These are phyloP conservation scores for Ellobius talpinus DNA, from an alignment of 2,113 vertebrate species.

Conservation along the genomic window DNA sequence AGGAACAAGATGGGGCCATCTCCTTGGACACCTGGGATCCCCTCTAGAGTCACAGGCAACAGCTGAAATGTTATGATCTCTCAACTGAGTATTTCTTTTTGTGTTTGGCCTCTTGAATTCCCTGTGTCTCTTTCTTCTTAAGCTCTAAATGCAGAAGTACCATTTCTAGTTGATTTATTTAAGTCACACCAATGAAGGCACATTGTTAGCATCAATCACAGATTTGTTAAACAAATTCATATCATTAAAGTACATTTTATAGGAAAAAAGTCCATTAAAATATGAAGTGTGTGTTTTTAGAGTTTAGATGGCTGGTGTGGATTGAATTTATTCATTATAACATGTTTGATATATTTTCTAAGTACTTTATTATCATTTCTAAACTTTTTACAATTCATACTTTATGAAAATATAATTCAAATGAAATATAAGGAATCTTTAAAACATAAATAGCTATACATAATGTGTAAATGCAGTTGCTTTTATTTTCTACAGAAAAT, in stretches of 20 bases:
- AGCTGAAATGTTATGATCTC: neutral
- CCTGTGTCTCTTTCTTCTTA: neutral
- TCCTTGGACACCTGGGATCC: too few species aligned
- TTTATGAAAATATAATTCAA: neutral
- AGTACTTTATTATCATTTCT: neutral
- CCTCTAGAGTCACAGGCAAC: too few species aligned
- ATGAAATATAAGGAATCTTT: neutral
- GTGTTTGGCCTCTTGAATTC: neutral
- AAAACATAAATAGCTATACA: neutral
- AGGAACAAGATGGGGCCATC: too few species aligned
- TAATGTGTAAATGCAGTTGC: neutral
- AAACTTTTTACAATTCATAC: neutral
- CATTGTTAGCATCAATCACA: neutral
- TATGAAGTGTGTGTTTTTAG: neutral
- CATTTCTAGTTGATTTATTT: neutral
- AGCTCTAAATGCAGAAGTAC: neutral
- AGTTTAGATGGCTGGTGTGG: neutral
- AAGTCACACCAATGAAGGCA: neutral
- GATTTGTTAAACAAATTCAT: constrained; percentile 27
- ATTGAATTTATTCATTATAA: neutral
- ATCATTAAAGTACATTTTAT: neutral
- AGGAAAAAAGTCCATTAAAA: neutral
- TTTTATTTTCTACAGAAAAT: neutral
- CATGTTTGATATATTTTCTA: neutral
- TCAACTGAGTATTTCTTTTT: neutral